Conservation (phyloP, 2,888 invertebrate genomes). For the Drosophila borealis region DNA sequence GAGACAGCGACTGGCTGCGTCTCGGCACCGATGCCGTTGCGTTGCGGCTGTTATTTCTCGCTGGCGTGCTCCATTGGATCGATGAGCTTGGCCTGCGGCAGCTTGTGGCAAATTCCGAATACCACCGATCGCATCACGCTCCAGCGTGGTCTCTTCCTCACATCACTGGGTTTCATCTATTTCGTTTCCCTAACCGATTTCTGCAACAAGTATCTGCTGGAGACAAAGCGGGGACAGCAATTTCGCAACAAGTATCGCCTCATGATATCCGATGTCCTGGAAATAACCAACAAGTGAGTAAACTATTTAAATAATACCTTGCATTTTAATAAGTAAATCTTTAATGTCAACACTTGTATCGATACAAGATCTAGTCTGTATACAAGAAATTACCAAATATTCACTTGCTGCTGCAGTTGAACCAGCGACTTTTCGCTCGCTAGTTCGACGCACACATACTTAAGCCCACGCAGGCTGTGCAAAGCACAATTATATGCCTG, state of each 20-base stretch:
- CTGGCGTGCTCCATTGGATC: slow-evolving; percentile 85
- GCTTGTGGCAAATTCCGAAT: slow-evolving; percentile 83
- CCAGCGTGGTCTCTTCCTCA: slow-evolving; percentile 87
- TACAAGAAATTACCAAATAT: no score
- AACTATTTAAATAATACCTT: no score
- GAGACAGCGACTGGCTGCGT: not conserved
- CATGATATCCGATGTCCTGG: slow-evolving; percentile 88
- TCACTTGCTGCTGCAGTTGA: no score
- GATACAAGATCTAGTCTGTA: no score
- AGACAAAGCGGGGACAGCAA: slow-evolving; percentile 87
- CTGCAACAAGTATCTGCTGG: slow-evolving; percentile 87
- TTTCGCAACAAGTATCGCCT: slow-evolving; percentile 88
- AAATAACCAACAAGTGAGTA: slow-evolving; percentile 91
- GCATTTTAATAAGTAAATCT: no score
- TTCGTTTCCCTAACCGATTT: slow-evolving; percentile 89
- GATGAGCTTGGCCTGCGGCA: slow-evolving; percentile 84
- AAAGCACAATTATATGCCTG: no score
- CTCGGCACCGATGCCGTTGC: slow-evolving; percentile 15
- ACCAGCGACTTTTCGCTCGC: no score
- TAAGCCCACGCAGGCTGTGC: no score
- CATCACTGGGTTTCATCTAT: slow-evolving; percentile 88
- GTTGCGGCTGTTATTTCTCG: slow-evolving; percentile 82
- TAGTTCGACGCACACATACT: no score
- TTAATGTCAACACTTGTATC: no score
- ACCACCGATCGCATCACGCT: slow-evolving; percentile 87